Evolutionary conservation across 2,113 vertebrate genomes (phyloP).

Genomic region (Lepus europaeus): DNA sequence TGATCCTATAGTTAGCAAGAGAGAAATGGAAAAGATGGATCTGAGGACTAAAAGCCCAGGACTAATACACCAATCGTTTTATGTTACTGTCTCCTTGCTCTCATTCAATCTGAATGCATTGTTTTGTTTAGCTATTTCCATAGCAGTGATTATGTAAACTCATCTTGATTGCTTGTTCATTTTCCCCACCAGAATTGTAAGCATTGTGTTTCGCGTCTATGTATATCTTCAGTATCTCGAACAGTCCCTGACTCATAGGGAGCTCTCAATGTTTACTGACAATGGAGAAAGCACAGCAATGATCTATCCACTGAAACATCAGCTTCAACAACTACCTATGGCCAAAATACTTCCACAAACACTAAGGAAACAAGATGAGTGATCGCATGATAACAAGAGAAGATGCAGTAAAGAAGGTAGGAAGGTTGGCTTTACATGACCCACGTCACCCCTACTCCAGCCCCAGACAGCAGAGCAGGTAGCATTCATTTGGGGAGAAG

Average conservation of each 20-base stretch:
- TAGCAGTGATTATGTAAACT: not conserved
- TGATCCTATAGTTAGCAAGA: not conserved
- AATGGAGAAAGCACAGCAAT: too few relatives aligned
- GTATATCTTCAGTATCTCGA: not conserved
- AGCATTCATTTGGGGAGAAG: too few relatives aligned
- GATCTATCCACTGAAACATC: too few relatives aligned
- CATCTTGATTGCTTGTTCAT: not conserved
- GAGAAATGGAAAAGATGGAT: not conserved
- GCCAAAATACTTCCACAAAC: too few relatives aligned
- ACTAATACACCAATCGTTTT: not conserved
- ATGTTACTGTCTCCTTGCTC: not conserved
- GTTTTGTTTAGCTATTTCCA: not conserved
- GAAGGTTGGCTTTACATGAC: too few relatives aligned
- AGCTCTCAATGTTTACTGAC: not conserved
- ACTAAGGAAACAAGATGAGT: too few relatives aligned
- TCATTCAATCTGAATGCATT: not conserved
- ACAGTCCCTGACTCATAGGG: not conserved
- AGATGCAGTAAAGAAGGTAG: too few relatives aligned
- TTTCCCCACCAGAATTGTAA: not conserved
- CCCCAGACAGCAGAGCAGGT: too few relatives aligned
- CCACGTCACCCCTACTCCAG: too few relatives aligned
- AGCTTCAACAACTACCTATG: too few relatives aligned
- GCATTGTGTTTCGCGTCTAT: not conserved
- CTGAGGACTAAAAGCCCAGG: not conserved
- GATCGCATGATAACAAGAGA: too few relatives aligned